Evolutionary conservation across 2,797 vertebrate genomes (phyloP).

Genomic region (Tolypeutes matacus): DNA sequence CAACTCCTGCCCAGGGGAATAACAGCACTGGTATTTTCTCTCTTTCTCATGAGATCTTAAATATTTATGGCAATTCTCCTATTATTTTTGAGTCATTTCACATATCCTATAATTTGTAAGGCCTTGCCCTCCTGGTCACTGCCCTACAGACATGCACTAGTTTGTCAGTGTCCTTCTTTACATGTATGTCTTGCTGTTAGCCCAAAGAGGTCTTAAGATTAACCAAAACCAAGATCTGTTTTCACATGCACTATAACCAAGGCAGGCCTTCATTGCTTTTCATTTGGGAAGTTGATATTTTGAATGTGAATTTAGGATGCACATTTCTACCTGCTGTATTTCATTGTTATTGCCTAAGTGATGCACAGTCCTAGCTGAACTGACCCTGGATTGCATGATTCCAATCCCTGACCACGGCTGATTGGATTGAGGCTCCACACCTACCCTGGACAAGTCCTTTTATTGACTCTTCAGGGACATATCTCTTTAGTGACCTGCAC

Average conservation of each 20-base stretch:
- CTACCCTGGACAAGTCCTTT: not conserved
- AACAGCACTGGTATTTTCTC: not conserved
- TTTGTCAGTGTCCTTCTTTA: not conserved
- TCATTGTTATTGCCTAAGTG: not conserved
- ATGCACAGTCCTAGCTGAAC: not conserved
- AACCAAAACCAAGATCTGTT: not conserved
- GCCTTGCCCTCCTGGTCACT: not conserved
- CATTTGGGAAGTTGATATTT: conserved; percentile 18
- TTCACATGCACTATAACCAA: not conserved
- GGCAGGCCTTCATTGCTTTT: not conserved
- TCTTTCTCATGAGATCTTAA: not conserved
- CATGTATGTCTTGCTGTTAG: not conserved
- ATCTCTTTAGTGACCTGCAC: not conserved
- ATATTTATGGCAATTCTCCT: not conserved
- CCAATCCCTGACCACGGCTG: not conserved
- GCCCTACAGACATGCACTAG: not conserved
- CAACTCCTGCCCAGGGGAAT: not conserved
- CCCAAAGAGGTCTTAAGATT: not conserved
- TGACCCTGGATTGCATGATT: not conserved
- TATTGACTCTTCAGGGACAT: not conserved
- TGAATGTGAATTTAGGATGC: not conserved
- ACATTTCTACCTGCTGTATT: not conserved
- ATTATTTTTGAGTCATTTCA: not conserved
- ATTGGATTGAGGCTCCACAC: not conserved
- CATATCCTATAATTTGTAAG: not conserved